Evolutionary conservation across 2,797 vertebrate species (phyloP).

Genomic region (Linurgus olivaceus): DNA sequence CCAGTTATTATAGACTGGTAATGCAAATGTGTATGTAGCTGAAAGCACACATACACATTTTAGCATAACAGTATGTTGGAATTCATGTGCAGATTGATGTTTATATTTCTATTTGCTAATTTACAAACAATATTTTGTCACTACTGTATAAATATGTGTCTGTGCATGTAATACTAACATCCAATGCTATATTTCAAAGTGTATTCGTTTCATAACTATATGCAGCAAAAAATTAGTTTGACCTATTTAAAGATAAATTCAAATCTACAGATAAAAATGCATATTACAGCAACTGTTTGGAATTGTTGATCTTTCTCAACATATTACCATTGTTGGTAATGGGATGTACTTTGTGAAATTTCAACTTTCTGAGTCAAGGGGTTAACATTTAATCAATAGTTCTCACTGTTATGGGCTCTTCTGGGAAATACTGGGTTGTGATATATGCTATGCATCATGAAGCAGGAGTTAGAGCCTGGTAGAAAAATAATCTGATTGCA

Average conservation of each 20-base stretch:
- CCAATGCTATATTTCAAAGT: not conserved
- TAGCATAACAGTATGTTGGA: not conserved
- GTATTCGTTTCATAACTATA: not conserved
- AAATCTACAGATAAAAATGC: not conserved
- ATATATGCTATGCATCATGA: slow-evolving; percentile 35
- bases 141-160: not conserved
- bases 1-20: not conserved
- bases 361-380: slow-evolving; percentile 41
- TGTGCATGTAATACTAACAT: not conserved
- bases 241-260: not conserved
- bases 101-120: not conserved
- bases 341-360: slow-evolving; percentile 34
- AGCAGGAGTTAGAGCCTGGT: slow-evolving; percentile 19
- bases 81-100: not conserved
- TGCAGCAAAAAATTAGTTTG: not conserved
- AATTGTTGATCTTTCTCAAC: slow-evolving; percentile 5
- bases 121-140: not conserved
- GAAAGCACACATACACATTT: not conserved
- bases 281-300: not conserved
- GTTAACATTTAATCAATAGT: slow-evolving; percentile 69
- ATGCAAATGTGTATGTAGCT: not conserved
- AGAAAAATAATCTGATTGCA: slow-evolving; percentile 58
- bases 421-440: slow-evolving; percentile 57
- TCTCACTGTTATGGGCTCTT: slow-evolving; percentile 48
- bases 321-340: not conserved